Evolutionary conservation across 1,140 invertebrate genomes (phyloP).

Genomic region (Temnothorax nylanderi): DNA sequence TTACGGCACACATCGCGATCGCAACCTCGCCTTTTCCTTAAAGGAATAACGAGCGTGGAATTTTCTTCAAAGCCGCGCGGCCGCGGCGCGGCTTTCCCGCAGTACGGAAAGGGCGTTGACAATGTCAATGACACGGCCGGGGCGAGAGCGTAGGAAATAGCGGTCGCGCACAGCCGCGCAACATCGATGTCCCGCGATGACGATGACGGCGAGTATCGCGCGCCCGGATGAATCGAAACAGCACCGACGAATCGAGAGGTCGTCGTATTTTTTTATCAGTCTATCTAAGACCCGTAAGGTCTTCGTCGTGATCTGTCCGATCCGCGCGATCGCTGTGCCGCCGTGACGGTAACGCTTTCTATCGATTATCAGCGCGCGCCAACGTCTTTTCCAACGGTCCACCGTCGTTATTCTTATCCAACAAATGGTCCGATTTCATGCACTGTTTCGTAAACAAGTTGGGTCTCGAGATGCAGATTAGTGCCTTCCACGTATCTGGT

Average conservation of each 20-base stretch:
- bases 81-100: constrained; percentile 62
- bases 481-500: not conserved
- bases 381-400: constrained; percentile 15
- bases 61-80: constrained; percentile 70
- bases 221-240: not conserved
- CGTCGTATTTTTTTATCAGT: constrained; percentile 16
- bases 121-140: constrained; percentile 56
- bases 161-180: constrained; percentile 33
- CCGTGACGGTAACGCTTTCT: constrained; percentile 47
- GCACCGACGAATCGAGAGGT: constrained; percentile 23
- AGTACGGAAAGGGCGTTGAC: constrained; percentile 63
- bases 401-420: constrained; percentile 7
- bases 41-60: constrained; percentile 62
- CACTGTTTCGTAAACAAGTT: constrained; percentile 17
- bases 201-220: constrained; percentile 4
- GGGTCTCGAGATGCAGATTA: not conserved
- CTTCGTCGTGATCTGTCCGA: constrained; percentile 25
- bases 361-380: constrained; percentile 54
- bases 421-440: constrained; percentile 12
- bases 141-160: constrained; percentile 32
- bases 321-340: not conserved
- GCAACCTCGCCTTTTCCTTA: constrained; percentile 67
- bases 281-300: not conserved
- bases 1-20: constrained; percentile 62
- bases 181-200: constrained; percentile 32